Base-by-base conservation (phyloP, 1,140 invertebrate genomes). In the Parasteatoda tepidariorum region DNA sequence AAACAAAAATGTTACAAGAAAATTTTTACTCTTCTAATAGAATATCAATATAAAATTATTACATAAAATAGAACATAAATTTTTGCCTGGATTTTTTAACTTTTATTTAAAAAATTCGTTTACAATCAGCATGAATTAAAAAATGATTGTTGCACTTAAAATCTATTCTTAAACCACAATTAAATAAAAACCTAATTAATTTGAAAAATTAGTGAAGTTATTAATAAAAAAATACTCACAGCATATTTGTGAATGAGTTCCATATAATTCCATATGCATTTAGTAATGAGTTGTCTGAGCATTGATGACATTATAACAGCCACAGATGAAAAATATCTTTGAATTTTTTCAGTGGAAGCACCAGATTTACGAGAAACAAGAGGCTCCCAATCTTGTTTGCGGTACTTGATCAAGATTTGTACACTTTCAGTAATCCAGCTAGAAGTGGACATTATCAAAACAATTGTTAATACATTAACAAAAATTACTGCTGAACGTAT, bases 201-300 rank as follows among this genome's bases (percentile, higher is more conserved):
- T n/a, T n/a, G n/a, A n/a, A n/a, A n/a, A n/a, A n/a, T 66, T 26
- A 66, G 11, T 66, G 28, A 0, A 13, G 5, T 2, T 26, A 66
- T 11, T 22, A 18, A 48, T 31, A 30, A 28, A 24, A 55, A 67
- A 67, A 55, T 79, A 61, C 67, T 70, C 48, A 82, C 78, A 41
- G 78, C 66, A 82, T 82, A 82, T 71, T 82, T 82, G 24, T 82
- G 78, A 41, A 82, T 82, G 13, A 82, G 33, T 15, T 70, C 9
- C 55, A 71, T 70, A 66, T 67, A 82, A 22, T 82, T n/a, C n/a
- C n/a, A 48, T 22, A 71, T 61, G 13, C 22, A 59, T 33, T 66
- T 74, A 9, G 68, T 73, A 28, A 83, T 38, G 26, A 83, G 26
- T 66, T 74, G 55, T 55, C 81, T 64, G 28, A 83, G 13, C 61